These are phyloP conservation scores for Microtus pennsylvanicus DNA, from an alignment of 2,113 vertebrate species.

Conservation along the genomic window DNA sequence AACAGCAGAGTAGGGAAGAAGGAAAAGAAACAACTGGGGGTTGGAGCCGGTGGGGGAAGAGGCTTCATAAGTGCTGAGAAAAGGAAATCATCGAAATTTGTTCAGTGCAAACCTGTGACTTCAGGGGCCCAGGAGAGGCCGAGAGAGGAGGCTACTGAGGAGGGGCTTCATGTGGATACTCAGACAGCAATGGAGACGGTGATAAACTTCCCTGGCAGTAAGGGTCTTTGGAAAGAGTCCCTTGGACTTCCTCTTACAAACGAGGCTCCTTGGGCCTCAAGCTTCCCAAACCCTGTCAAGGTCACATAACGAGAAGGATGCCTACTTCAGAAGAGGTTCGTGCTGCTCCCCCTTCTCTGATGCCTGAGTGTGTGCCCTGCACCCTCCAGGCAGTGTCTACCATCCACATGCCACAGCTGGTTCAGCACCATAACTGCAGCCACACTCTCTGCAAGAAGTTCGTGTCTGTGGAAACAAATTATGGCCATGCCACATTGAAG, in stretches of 20 bases:
- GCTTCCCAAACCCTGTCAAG: not conserved
- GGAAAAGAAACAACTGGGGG: not conserved
- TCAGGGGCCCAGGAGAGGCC: not conserved
- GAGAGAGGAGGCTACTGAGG: not conserved
- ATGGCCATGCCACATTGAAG: rapidly evolving
- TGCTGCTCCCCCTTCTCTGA: not conserved
- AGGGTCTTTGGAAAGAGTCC: not conserved
- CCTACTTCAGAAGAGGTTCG: not conserved
- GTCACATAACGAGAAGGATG: not conserved
- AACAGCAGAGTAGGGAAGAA: conserved; percentile 50
- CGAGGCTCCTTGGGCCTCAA: not conserved
- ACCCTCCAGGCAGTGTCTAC: not conserved
- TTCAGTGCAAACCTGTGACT: conserved; percentile 36
- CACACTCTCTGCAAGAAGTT: not conserved
- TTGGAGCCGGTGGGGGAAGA: not conserved
- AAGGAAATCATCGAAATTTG: conserved; percentile 61
- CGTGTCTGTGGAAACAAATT: not conserved
- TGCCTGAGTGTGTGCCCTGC: not conserved
- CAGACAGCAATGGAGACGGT: not conserved
- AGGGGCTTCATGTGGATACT: not conserved
- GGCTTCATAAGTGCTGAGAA: conserved; percentile 67
- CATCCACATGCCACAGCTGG: rapidly evolving
- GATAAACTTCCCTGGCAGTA: not conserved
- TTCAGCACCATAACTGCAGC: not conserved
- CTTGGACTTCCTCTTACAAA: not conserved